Base-by-base conservation (phyloP, 53 echinoderm and acorn worm genomes). In the Patiria pectinifera region DNA sequence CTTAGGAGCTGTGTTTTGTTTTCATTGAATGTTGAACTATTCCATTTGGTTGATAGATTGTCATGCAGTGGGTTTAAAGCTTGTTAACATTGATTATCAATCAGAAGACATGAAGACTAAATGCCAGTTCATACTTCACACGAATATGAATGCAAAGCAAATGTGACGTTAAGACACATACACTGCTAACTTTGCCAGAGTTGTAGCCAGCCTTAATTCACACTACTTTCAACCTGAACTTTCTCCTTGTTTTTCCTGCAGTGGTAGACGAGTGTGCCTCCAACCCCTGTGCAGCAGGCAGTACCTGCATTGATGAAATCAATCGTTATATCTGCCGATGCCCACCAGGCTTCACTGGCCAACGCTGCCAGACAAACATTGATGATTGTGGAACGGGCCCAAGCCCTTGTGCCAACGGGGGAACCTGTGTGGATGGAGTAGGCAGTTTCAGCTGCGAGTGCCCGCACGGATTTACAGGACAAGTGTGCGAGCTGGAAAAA, bases 321-420 rank as follows among this genome's bases (percentile, higher is more conserved):
- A 45, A 84, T 53, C 81, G 44, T 25, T 95, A 89, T 80, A 84
- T 62, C 78, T 92, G 95, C 66, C 26, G 60, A 16, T 95, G 95
- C 78, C 84, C 72, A 45, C 43, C 10, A 1, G 95, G 95, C 46
- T 84, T 89, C 66, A 82, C 72, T 19, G 95, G 95, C 44, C 89
- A 61, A 16, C 83, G 83, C n/a, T 95, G 95, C 45, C 48, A 78
- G 66, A 81, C 83, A 79, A 95, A 95, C 79, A 83, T 89, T 7
- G 95, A 95, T 47, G 92, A 92, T 84, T 95, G 95, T 71, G 66
- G 87, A 21, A 84, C 72, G 25, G 74, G 22, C n/a, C 53, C 83
- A 5, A 19, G 83, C 5, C 94, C 91, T 19, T 95, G 95, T 45
- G 89, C 89, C 58, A 92, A 95, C 69, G 95, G 89, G 22, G 95